Conservation (phyloP, 2,797 vertebrate genomes). For the Psittacula echo region DNA sequence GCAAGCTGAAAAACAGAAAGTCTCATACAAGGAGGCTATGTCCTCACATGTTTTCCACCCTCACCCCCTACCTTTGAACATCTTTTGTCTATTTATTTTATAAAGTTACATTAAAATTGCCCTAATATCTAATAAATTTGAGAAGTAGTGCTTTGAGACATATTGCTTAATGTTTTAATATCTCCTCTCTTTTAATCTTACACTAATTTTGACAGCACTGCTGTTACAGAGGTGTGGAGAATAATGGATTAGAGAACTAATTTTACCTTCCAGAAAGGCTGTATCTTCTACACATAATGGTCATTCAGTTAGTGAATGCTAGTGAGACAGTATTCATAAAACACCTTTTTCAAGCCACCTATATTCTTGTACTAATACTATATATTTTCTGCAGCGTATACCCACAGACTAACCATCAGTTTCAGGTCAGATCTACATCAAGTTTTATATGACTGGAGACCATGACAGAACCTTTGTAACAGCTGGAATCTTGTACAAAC, state of each 20-base stretch:
- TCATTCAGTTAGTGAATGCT: background rate
- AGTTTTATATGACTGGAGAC: constrained; percentile 66
- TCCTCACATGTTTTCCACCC: background rate
- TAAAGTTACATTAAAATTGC: background rate
- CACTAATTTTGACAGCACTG: background rate
- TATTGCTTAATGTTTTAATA: background rate
- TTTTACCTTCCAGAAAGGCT: background rate
- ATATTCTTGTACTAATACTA: background rate
- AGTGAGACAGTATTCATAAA: background rate
- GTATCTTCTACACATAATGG: background rate
- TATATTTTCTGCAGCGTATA: background rate
- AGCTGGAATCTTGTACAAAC: constrained; percentile 78
- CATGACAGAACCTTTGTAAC: constrained; percentile 57
- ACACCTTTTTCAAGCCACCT: background rate
- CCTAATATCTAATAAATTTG: background rate
- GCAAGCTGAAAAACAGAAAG: background rate
- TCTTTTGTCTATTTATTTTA: background rate
- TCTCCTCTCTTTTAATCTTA: background rate
- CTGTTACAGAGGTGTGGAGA: background rate
- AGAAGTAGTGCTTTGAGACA: background rate
- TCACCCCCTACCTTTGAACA: background rate
- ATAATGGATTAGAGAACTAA: background rate
- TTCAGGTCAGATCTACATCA: constrained; percentile 58
- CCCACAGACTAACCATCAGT: constrained; percentile 30
- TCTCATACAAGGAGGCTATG: background rate